These are phyloP conservation scores for Plebejus melissa DNA, from an alignment of 2,888 invertebrate species.

Conservation along the genomic window DNA sequence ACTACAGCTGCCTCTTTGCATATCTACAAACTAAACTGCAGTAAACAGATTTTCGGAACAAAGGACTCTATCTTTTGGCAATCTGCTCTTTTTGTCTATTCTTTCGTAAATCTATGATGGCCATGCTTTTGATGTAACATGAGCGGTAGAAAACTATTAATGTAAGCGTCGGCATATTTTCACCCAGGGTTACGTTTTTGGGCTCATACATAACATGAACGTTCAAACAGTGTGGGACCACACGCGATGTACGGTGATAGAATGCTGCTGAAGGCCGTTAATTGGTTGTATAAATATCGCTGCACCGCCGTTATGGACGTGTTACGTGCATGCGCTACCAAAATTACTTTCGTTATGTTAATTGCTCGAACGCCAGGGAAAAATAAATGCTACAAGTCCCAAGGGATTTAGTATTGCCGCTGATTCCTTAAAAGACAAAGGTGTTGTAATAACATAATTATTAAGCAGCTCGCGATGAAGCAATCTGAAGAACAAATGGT, in stretches of 20 bases:
- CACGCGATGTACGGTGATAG: conserved; percentile 10
- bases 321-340: conserved; percentile 9
- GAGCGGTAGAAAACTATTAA: neutral
- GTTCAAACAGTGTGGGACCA: neutral
- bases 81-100: too few species aligned
- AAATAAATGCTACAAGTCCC: neutral
- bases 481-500: neutral
- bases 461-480: neutral
- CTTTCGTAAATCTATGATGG: too few species aligned
- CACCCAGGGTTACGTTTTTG: conserved; percentile 18
- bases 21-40: too few species aligned
- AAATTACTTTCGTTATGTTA: conserved; percentile 16
- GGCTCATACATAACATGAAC: neutral
- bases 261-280: conserved; percentile 11
- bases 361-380: neutral
- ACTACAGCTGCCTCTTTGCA: neutral
- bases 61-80: too few species aligned
- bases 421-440: neutral
- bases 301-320: conserved; percentile 6
- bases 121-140: neutral
- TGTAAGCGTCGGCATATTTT: neutral
- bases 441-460: neutral
- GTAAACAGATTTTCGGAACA: too few species aligned
- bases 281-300: conserved; percentile 14
- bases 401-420: neutral